Conservation (phyloP, 2,888 invertebrate genomes). For the Dryadula phaetusa region DNA sequence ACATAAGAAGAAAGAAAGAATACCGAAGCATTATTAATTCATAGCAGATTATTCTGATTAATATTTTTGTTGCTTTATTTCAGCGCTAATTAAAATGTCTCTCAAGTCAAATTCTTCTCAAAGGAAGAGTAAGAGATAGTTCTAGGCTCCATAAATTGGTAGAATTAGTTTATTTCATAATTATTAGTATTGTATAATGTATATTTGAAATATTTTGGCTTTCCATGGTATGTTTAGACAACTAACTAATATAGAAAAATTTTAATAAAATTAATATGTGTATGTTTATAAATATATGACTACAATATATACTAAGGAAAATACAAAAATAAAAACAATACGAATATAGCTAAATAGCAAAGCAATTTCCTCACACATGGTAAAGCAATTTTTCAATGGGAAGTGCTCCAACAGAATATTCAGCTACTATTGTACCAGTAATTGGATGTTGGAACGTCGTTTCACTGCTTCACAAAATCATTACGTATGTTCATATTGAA, state of each 20-base stretch:
- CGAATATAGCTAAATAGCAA: not conserved
- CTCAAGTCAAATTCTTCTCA: too few relatives aligned
- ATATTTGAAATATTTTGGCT: too few relatives aligned
- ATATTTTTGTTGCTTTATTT: not conserved
- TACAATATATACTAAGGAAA: too few relatives aligned
- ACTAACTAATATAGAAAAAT: too few relatives aligned
- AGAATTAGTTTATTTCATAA: too few relatives aligned
- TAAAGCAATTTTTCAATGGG: constrained; percentile 9
- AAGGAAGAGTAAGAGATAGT: too few relatives aligned
- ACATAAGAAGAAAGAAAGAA: not conserved
- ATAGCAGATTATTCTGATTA: not conserved
- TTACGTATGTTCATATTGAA: constrained; percentile 7
- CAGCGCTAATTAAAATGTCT: not conserved
- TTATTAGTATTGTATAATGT: too few relatives aligned
- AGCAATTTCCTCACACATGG: not conserved
- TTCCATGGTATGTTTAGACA: too few relatives aligned
- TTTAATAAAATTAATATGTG: too few relatives aligned
- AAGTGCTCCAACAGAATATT: constrained; percentile 10
- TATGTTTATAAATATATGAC: too few relatives aligned
- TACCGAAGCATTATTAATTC: not conserved
- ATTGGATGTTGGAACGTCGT: constrained; percentile 11
- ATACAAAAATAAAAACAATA: not conserved
- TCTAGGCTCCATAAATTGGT: too few relatives aligned
- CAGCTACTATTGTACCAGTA: constrained; percentile 7
- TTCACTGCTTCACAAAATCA: not conserved